Conservation (phyloP, 2,797 vertebrate species). For the Odontamblyopus lacepedii region DNA sequence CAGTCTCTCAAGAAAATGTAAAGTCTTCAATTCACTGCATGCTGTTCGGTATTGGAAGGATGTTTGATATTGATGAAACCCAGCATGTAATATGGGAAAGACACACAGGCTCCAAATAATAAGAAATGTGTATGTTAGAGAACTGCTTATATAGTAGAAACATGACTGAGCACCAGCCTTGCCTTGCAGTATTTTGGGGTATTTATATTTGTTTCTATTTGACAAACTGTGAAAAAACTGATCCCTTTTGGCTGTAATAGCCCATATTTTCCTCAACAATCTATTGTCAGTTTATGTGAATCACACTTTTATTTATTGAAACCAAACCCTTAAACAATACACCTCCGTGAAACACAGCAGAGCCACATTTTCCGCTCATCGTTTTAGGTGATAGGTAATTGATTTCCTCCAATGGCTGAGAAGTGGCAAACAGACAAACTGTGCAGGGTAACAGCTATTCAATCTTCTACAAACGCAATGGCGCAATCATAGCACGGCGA, state of each 20-base stretch:
- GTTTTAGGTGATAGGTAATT: constrained; percentile 63
- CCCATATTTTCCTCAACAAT: constrained; percentile 22
- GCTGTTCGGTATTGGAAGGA: too few relatives aligned
- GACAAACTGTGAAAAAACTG: background rate
- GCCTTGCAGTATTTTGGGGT: too few relatives aligned
- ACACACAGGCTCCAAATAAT: too few relatives aligned
- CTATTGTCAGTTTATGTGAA: constrained; percentile 24
- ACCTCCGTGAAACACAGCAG: constrained; percentile 22
- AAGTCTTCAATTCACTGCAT: too few relatives aligned
- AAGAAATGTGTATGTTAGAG: too few relatives aligned
- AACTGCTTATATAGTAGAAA: too few relatives aligned
- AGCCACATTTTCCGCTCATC: constrained; percentile 42
- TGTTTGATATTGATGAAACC: too few relatives aligned
- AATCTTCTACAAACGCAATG: constrained; percentile 51
- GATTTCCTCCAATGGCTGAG: constrained; percentile 56
- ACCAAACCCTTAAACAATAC: constrained; percentile 42
- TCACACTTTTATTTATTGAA: constrained; percentile 43
- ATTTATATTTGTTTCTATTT: background rate
- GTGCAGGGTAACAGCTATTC: constrained; percentile 38
- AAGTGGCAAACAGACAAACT: constrained; percentile 49
- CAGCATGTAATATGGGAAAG: too few relatives aligned
- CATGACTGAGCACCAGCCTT: too few relatives aligned
- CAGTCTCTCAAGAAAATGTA: too few relatives aligned
- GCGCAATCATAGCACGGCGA: constrained; percentile 40
- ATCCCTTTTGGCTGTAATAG: constrained; percentile 14